Evolutionary conservation across 2,797 vertebrate species (phyloP).

Genomic region (Chelidonichthys spinosus): DNA sequence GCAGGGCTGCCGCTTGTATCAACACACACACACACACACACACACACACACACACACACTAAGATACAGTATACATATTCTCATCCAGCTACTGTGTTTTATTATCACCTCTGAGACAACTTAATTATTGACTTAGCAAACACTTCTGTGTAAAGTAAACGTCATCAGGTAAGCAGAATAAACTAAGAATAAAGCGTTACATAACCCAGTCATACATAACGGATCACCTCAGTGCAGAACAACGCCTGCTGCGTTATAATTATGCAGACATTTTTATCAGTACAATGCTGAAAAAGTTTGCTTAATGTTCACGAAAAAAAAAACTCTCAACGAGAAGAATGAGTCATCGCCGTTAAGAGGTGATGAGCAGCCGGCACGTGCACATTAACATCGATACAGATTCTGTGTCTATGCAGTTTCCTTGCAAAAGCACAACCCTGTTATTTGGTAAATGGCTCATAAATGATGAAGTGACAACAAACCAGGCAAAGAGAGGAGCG

Average conservation of each 20-base stretch:
- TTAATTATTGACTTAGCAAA: conserved; percentile 12
- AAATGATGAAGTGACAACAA: too few species aligned
- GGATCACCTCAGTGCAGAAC: conserved; percentile 20
- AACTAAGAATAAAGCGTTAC: neutral
- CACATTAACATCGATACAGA: too few species aligned
- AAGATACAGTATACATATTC: neutral
- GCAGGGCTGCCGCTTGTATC: neutral
- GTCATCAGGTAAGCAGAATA: neutral
- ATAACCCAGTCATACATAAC: conserved; percentile 5
- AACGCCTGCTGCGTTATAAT: neutral
- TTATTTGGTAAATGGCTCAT: too few species aligned
- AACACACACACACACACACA: conserved; percentile 46
- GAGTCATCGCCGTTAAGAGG: too few species aligned
- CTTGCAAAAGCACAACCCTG: too few species aligned
- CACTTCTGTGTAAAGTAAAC: conserved; percentile 11
- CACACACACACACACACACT: neutral
- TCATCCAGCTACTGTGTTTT: neutral
- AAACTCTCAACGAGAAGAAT: neutral
- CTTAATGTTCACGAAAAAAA: neutral
- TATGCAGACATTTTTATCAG: neutral
- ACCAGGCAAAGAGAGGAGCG: too few species aligned
- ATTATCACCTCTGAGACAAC: neutral
- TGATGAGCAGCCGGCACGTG: too few species aligned
- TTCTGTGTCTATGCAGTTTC: too few species aligned
- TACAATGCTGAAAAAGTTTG: neutral